Evolutionary conservation across 2,888 invertebrate species (phyloP).

Genomic region (Mimas tiliae): DNA sequence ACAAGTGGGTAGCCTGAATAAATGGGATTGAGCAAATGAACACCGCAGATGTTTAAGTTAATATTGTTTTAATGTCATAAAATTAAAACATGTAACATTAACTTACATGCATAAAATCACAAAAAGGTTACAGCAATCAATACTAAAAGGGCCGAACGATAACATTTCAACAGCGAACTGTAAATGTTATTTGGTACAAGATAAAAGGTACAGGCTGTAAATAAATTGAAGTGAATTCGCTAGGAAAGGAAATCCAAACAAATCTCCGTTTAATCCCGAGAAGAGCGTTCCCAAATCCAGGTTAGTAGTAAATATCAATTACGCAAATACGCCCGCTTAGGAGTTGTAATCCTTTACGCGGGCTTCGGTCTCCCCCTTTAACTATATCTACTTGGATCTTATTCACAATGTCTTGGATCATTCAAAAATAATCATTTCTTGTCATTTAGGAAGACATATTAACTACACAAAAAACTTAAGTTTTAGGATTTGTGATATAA

Average conservation of each 20-base stretch:
- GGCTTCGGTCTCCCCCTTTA: slow-evolving; percentile 12
- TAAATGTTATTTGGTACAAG: slow-evolving; percentile 60
- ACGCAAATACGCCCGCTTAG: slow-evolving; percentile 77
- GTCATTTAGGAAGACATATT: no score
- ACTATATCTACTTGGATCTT: not conserved
- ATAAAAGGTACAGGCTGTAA: slow-evolving; percentile 55
- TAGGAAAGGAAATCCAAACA: slow-evolving; percentile 73
- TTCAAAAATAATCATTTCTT: not conserved
- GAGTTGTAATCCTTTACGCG: slow-evolving; percentile 54
- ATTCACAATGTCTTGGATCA: not conserved
- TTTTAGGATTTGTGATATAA: no score
- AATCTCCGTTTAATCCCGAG: slow-evolving; percentile 75
- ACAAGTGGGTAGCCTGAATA: no score
- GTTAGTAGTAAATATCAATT: slow-evolving; percentile 85
- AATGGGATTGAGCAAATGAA: no score
- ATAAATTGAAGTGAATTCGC: slow-evolving; percentile 76
- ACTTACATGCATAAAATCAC: slow-evolving; percentile 26
- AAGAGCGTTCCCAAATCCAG: slow-evolving; percentile 76
- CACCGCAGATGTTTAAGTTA: no score
- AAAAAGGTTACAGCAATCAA: slow-evolving; percentile 30
- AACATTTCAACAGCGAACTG: slow-evolving; percentile 44
- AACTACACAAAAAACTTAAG: no score
- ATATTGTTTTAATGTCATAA: no score
- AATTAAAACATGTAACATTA: not conserved
- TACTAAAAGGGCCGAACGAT: slow-evolving; percentile 43